phyloP scores from a whole-genome alignment of 2,113 vertebrate genomes.

The Ornithorhynchus anatinus region DNA sequence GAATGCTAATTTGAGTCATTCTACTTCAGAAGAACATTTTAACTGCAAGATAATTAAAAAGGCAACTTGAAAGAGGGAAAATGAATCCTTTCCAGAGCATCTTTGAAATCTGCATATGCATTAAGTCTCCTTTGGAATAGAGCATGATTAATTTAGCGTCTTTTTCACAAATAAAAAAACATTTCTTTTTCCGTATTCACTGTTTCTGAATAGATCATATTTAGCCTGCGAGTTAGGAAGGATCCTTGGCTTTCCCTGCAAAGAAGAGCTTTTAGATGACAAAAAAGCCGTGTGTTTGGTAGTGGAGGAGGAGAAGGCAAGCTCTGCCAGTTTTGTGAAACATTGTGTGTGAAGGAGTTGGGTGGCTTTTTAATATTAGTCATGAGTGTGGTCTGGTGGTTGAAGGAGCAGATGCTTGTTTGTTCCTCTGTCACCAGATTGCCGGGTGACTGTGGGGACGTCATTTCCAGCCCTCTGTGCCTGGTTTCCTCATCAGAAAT shows the following conservation, averaged over 20 bases:
- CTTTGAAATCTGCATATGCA: constrained; percentile 28
- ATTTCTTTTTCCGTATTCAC: constrained; percentile 17
- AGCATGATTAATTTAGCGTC: constrained; percentile 26
- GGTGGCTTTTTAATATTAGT: background rate
- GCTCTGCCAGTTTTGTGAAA: background rate
- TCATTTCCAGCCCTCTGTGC: constrained; percentile 1
- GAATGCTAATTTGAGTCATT: background rate
- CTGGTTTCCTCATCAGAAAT: constrained; percentile 8
- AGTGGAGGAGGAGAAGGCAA: background rate
- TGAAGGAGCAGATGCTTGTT: background rate
- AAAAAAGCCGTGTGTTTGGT: background rate
- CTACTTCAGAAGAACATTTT: background rate
- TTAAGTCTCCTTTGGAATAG: constrained; percentile 14
- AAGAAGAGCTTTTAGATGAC: no score
- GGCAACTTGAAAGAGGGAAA: background rate
- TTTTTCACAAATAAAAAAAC: constrained; percentile 18
- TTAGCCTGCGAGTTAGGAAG: background rate
- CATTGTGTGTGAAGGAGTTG: background rate
- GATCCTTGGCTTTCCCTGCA: background rate
- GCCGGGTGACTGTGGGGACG: background rate
- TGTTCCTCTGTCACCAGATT: background rate
- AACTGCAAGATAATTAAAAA: background rate
- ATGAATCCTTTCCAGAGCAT: background rate
- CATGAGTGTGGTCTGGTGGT: background rate
- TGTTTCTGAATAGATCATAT: background rate